phyloP scores from a whole-genome alignment of 2,888 invertebrate species.

The Trichopria drosophilae region DNA sequence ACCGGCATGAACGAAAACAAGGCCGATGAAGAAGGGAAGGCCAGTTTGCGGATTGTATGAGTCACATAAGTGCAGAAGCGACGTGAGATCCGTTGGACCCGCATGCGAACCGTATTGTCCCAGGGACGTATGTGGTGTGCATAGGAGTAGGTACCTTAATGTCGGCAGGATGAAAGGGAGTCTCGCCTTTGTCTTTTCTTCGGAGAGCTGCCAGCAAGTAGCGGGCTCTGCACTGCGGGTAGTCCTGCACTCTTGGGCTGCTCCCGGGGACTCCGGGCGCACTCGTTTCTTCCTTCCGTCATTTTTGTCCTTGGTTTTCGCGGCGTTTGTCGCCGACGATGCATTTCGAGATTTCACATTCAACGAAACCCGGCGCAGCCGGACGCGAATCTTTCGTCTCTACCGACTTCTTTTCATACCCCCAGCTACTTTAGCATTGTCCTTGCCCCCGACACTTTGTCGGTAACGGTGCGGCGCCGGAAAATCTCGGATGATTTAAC shows the following conservation, averaged over 20 bases:
- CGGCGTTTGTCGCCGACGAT: conserved; percentile 37
- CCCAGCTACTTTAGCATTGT: conserved; percentile 19
- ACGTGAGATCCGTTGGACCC: conserved; percentile 58
- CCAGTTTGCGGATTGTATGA: conserved; percentile 39
- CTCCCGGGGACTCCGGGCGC: conserved; percentile 33
- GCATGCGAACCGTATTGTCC: conserved; percentile 58
- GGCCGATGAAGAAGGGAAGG: no score
- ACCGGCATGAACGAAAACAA: no score
- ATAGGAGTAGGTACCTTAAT: conserved; percentile 44
- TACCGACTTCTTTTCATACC: no score
- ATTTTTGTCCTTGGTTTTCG: conserved; percentile 33
- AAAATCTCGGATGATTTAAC: no score
- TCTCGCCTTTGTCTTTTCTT: conserved; percentile 44
- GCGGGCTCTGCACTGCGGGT: conserved; percentile 56
- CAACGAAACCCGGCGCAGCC: no score
- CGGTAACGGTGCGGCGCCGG: conserved; percentile 19
- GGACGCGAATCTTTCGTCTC: no score
- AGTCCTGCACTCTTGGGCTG: conserved; percentile 46
- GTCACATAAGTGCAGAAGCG: conserved; percentile 41
- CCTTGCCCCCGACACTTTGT: conserved; percentile 32
- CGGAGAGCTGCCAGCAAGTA: conserved; percentile 50
- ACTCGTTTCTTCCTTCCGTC: conserved; percentile 46
- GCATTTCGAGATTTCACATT: conserved; percentile 39
- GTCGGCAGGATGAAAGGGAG: conserved; percentile 57
- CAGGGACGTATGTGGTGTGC: conserved; percentile 26